These are phyloP conservation scores for Bettongia penicillata DNA, from an alignment of 2,113 vertebrate genomes.

Conservation along the genomic window DNA sequence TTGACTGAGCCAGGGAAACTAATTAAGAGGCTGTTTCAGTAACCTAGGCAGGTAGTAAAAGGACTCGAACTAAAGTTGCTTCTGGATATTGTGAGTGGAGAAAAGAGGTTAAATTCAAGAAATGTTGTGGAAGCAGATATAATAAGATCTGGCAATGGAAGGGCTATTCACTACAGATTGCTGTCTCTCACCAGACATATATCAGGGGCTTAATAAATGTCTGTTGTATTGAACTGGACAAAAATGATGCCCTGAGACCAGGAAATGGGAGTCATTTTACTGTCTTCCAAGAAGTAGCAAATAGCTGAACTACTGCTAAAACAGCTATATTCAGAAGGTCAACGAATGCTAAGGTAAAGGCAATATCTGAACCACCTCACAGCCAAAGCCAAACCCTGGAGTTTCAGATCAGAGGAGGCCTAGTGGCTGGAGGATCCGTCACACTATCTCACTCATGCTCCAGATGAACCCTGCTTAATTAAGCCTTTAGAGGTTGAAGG, in stretches of 20 bases:
- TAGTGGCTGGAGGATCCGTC: background rate
- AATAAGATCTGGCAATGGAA: background rate
- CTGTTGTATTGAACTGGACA: background rate
- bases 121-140: background rate
- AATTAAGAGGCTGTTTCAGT: background rate
- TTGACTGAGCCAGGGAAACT: background rate
- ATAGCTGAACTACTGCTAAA: background rate
- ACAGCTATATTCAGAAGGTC: background rate
- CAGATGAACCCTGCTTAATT: background rate
- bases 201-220: background rate
- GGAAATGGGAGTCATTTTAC: background rate
- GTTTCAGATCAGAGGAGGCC: background rate
- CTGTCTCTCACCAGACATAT: background rate
- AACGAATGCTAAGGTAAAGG: background rate
- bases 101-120: background rate
- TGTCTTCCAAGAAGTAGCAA: background rate
- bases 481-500: background rate
- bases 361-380: background rate
- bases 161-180: background rate
- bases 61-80: background rate
- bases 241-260: background rate
- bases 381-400: background rate
- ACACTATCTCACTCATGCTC: background rate
- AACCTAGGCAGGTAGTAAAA: background rate
- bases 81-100: background rate